These are phyloP conservation scores for Himantopus leucocephalus DNA, from an alignment of 2,113 vertebrate genomes.

Conservation along the genomic window DNA sequence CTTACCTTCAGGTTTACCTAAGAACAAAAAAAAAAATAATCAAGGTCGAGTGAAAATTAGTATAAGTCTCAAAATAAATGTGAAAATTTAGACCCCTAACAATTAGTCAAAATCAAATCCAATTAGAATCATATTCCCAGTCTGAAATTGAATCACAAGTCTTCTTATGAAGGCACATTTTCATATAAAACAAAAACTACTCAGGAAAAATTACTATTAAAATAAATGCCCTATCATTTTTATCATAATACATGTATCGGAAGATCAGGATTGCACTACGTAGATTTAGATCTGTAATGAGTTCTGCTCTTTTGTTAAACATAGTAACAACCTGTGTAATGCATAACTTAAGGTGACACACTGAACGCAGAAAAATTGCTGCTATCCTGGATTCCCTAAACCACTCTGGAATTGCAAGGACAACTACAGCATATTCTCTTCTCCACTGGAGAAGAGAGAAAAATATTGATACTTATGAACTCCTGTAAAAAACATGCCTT, in stretches of 20 bases:
- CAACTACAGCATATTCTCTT: not conserved
- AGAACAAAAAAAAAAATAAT: not conserved
- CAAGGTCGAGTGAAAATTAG: not conserved
- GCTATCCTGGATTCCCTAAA: not conserved
- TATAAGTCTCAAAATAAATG: not conserved
- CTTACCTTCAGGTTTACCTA: conserved; percentile 79
- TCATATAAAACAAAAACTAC: not conserved
- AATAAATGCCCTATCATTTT: not conserved
- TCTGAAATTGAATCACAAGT: not conserved
- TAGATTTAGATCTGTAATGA: not conserved
- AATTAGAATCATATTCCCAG: not conserved
- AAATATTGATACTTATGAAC: not conserved
- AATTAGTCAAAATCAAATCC: not conserved
- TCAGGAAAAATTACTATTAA: not conserved
- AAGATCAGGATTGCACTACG: not conserved
- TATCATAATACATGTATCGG: not conserved
- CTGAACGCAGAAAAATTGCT: not conserved
- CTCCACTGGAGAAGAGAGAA: not conserved
- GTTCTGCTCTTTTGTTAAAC: not conserved
- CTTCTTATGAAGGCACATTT: not conserved
- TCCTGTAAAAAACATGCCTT: not conserved
- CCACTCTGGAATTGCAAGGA: not conserved
- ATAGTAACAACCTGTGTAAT: not conserved
- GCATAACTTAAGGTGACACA: not conserved
- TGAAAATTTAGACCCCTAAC: not conserved